Evolutionary conservation across 2,888 invertebrate genomes (phyloP).

Genomic region (Torymus texanus): DNA sequence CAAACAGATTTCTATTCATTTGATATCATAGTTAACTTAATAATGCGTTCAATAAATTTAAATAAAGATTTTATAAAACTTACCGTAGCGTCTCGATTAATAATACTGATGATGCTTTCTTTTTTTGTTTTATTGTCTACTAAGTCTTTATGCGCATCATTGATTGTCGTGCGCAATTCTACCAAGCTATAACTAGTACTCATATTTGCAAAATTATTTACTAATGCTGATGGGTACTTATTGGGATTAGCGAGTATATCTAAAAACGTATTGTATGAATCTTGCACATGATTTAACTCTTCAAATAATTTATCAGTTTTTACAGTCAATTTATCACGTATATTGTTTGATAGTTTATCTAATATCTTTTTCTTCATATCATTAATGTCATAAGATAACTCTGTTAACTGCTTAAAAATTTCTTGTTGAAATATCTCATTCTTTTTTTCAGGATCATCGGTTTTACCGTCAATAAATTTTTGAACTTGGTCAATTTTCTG

Average conservation of each 20-base stretch:
- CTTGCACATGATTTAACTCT: slow-evolving; percentile 15
- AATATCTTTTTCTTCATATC: slow-evolving; percentile 14
- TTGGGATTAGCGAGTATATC: slow-evolving; percentile 11
- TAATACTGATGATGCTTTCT: slow-evolving; percentile 18
- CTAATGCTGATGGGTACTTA: neutral
- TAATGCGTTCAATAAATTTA: too few relatives aligned
- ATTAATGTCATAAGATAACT: slow-evolving; percentile 14
- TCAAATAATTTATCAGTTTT: slow-evolving; percentile 33
- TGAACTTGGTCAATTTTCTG: slow-evolving; percentile 8
- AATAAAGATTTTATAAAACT: neutral
- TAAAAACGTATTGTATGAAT: slow-evolving; percentile 14
- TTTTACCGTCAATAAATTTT: neutral
- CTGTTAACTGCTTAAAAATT: neutral
- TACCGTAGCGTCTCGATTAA: slow-evolving; percentile 8
- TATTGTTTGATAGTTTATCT: slow-evolving; percentile 16
- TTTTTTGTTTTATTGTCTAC: slow-evolving; percentile 1
- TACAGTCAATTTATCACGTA: slow-evolving; percentile 35
- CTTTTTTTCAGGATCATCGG: neutral
- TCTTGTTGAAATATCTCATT: neutral
- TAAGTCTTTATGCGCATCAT: slow-evolving; percentile 20
- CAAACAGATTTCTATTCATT: too few relatives aligned
- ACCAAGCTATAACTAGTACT: slow-evolving; percentile 25
- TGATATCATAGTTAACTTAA: too few relatives aligned
- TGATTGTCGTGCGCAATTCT: slow-evolving; percentile 22
- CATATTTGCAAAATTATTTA: slow-evolving; percentile 5